Evolutionary conservation across 2,113 vertebrate species (phyloP).

Genomic region (Brachirus orientalis): DNA sequence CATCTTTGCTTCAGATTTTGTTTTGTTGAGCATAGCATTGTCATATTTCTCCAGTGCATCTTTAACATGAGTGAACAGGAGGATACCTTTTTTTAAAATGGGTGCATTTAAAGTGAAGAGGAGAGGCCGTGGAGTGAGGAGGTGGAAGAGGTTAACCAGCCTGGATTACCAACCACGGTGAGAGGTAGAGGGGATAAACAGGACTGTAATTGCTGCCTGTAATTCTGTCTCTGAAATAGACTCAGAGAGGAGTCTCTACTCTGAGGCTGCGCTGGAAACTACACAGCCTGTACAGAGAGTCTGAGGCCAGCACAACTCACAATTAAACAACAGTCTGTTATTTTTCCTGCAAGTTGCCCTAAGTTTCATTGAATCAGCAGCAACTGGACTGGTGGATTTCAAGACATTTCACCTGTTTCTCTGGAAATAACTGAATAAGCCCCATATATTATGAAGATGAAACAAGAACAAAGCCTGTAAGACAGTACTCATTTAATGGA

Average conservation of each 20-base stretch:
- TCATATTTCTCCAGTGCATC: not conserved
- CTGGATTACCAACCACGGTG: conserved; percentile 60
- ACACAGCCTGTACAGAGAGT: not conserved
- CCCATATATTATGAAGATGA: too few relatives aligned
- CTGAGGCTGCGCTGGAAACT: conserved; percentile 11
- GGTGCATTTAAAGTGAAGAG: conserved; percentile 1
- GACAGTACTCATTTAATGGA: too few relatives aligned
- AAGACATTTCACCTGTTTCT: too few relatives aligned
- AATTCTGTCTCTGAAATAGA: conserved; percentile 53
- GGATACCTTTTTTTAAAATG: not conserved
- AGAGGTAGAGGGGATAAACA: conserved; percentile 55
- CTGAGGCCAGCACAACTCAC: not conserved
- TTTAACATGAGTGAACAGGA: conserved; percentile 1
- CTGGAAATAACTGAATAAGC: too few relatives aligned
- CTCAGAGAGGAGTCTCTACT: conserved; percentile 34
- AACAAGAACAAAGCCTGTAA: too few relatives aligned
- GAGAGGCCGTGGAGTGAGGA: conserved; percentile 1
- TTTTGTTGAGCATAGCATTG: too few relatives aligned
- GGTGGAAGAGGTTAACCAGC: conserved; percentile 44
- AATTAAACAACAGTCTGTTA: not conserved
- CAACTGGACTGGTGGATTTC: too few relatives aligned
- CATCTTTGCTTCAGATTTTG: too few relatives aligned
- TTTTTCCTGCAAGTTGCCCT: not conserved
- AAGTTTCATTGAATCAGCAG: too few relatives aligned
- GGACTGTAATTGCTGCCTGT: conserved; percentile 59